Evolutionary conservation across 2,888 invertebrate genomes (phyloP).

Genomic region (Oligia strigilis): DNA sequence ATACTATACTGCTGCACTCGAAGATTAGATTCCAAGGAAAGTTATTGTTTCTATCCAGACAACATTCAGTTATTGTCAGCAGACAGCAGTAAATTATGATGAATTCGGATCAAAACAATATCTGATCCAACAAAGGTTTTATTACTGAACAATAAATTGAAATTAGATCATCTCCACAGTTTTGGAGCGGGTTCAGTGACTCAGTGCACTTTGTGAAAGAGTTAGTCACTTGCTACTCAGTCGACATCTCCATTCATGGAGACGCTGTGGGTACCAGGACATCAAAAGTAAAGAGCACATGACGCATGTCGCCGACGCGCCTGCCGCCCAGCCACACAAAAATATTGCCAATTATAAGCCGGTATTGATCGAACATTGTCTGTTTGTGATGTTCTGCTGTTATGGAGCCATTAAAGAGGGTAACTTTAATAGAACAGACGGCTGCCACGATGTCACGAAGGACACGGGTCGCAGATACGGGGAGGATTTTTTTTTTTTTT

Average conservation of each 20-base stretch:
- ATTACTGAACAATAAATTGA: constrained; percentile 37
- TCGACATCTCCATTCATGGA: constrained; percentile 66
- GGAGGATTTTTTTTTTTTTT: too few relatives aligned
- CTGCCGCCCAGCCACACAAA: neutral
- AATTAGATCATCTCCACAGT: constrained; percentile 71
- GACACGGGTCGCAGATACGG: neutral
- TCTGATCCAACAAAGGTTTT: constrained; percentile 31
- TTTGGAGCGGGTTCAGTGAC: constrained; percentile 65
- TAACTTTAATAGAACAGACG: constrained; percentile 20
- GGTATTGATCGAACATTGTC: constrained; percentile 32
- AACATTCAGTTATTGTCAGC: constrained; percentile 1
- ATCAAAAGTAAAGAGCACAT: constrained; percentile 37
- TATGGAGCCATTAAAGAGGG: constrained; percentile 48
- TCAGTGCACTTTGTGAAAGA: constrained; percentile 60
- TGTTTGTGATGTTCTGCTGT: constrained; percentile 21
- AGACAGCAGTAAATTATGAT: constrained; percentile 6
- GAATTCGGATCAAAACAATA: constrained; percentile 17
- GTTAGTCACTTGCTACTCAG: constrained; percentile 63
- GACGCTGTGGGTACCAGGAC: constrained; percentile 38
- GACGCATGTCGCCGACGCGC: constrained; percentile 45
- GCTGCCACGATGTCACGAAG: constrained; percentile 37
- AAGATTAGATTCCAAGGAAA: constrained; percentile 42
- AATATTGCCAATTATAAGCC: constrained; percentile 21
- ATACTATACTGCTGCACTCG: constrained; percentile 17
- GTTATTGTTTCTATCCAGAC: constrained; percentile 4